phyloP scores from a whole-genome alignment of 2,797 vertebrate species.

The Nannoperca australis region DNA sequence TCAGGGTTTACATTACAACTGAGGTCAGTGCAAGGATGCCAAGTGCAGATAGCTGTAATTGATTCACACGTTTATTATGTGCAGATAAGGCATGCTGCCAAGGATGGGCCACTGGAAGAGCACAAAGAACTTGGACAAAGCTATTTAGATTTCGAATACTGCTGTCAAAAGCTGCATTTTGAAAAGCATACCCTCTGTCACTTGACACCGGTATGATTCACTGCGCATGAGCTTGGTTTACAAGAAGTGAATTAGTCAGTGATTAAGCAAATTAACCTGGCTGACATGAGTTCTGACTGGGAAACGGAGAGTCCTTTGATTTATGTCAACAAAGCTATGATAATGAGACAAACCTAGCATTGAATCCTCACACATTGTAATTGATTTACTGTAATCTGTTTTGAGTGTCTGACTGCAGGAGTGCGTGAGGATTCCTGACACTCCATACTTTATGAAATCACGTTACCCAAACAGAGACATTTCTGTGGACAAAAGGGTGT shows the following conservation, averaged over 20 bases:
- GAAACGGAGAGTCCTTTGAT: slow-evolving; percentile 7
- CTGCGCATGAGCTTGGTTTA: slow-evolving; percentile 22
- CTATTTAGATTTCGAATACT: slow-evolving; percentile 42
- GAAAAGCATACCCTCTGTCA: slow-evolving; percentile 29
- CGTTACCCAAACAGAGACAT: background rate
- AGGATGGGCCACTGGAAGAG: slow-evolving; percentile 50
- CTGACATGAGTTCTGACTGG: background rate
- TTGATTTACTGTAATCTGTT: slow-evolving; percentile 1
- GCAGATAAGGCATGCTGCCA: slow-evolving; percentile 70
- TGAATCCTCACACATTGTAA: slow-evolving; percentile 11
- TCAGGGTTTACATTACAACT: slow-evolving; percentile 69
- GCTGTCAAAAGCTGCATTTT: slow-evolving; percentile 35
- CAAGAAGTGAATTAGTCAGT: slow-evolving; percentile 20
- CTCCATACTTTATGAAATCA: background rate
- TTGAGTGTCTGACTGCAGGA: background rate
- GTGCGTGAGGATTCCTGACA: background rate
- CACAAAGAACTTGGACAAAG: slow-evolving; percentile 36
- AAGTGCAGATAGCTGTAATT: slow-evolving; percentile 77
- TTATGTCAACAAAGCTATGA: slow-evolving; percentile 15
- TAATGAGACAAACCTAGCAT: background rate
- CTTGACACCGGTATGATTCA: slow-evolving; percentile 22
- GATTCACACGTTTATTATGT: slow-evolving; percentile 78
- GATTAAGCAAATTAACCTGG: slow-evolving; percentile 41
- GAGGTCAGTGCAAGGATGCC: slow-evolving; percentile 71
- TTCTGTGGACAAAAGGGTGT: background rate